These are phyloP conservation scores for Cheilosia pagana DNA, from an alignment of 2,888 invertebrate genomes.

Conservation along the genomic window DNA sequence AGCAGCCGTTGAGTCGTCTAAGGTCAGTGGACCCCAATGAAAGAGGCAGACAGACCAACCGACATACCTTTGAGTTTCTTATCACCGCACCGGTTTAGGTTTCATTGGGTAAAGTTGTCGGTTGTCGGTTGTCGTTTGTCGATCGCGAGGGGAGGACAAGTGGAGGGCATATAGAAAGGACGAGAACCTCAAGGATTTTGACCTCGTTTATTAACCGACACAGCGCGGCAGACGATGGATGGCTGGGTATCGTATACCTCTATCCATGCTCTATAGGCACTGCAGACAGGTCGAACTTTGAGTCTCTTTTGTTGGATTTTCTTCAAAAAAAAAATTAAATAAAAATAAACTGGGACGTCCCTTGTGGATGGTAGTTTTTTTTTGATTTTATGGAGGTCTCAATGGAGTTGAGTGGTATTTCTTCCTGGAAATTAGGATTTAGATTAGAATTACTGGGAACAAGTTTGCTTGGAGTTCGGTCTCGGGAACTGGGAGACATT, in stretches of 20 bases:
- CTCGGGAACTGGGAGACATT: no score
- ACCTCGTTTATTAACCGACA: slow-evolving; percentile 77
- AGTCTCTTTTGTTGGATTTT: slow-evolving; percentile 32
- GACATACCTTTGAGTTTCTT: slow-evolving; percentile 35
- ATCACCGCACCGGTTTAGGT: slow-evolving; percentile 39
- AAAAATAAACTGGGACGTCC: slow-evolving; percentile 60
- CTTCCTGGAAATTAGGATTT: slow-evolving; percentile 47
- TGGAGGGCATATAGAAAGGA: slow-evolving; percentile 77
- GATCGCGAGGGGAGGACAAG: neutral
- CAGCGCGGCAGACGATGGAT: slow-evolving; percentile 55
- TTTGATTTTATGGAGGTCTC: slow-evolving; percentile 13
- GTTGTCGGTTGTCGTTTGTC: neutral
- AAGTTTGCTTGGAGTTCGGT: neutral
- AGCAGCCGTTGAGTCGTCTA: slow-evolving; percentile 40
- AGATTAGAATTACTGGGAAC: slow-evolving; percentile 36
- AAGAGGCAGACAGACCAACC: slow-evolving; percentile 52
- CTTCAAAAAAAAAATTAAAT: slow-evolving; percentile 24
- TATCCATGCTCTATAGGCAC: slow-evolving; percentile 26
- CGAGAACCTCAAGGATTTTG: slow-evolving; percentile 82
- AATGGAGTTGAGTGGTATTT: slow-evolving; percentile 19
- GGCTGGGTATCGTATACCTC: slow-evolving; percentile 19
- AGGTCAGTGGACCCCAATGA: slow-evolving; percentile 69
- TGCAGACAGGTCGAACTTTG: slow-evolving; percentile 55
- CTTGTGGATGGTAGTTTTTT: slow-evolving; percentile 1
- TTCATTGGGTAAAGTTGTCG: slow-evolving; percentile 37